Conservation (phyloP, 2,113 vertebrate genomes). For the Trochalopteron elliotii region DNA sequence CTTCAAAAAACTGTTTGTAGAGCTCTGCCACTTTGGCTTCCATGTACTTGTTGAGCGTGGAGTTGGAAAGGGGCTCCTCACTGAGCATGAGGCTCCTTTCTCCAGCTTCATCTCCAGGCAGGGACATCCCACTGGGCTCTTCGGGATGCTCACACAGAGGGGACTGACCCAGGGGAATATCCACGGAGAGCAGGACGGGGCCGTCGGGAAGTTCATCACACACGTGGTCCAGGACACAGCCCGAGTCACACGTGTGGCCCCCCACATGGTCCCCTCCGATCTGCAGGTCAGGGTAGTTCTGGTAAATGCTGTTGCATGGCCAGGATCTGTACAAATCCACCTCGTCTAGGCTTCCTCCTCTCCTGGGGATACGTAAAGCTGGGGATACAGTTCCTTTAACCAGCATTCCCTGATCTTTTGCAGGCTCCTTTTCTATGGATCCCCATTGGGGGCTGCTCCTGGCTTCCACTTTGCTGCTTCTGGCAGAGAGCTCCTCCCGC, state of each 20-base stretch:
- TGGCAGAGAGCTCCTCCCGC: neutral
- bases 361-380: slow-evolving; percentile 67
- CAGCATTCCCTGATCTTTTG: neutral
- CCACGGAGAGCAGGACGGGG: slow-evolving; percentile 69
- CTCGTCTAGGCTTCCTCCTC: neutral
- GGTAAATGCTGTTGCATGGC: slow-evolving; percentile 76
- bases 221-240: slow-evolving; percentile 47
- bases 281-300: slow-evolving; percentile 81
- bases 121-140: neutral
- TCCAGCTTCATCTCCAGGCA: slow-evolving; percentile 63
- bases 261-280: slow-evolving; percentile 73
- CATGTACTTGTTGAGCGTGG: slow-evolving; percentile 83
- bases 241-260: slow-evolving; percentile 52
- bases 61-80: slow-evolving; percentile 85
- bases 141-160: neutral
- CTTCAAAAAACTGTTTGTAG: slow-evolving; percentile 88
- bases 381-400: neutral
- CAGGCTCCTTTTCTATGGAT: neutral
- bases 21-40: slow-evolving; percentile 86
- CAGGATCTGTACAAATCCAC: slow-evolving; percentile 71
- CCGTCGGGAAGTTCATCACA: neutral
- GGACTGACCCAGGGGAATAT: slow-evolving; percentile 50
- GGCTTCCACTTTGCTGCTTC: neutral
- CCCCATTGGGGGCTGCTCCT: neutral
- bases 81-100: slow-evolving; percentile 73